phyloP scores from a whole-genome alignment of 2,888 invertebrate species.

The Cheilosia impressa region DNA sequence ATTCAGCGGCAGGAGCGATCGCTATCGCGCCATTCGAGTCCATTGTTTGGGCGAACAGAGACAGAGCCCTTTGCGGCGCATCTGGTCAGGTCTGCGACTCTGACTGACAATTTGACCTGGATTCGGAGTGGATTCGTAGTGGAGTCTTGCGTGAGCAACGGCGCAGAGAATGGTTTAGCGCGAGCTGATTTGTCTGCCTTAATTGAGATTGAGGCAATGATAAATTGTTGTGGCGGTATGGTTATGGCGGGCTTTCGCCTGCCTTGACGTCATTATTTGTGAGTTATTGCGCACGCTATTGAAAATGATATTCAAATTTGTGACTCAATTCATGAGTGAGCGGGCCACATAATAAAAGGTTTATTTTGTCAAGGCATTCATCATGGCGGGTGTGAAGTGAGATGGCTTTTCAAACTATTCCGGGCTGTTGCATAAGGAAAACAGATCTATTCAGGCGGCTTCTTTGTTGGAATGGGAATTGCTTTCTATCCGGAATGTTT shows the following conservation, averaged over 20 bases:
- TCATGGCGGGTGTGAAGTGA: conserved; percentile 36
- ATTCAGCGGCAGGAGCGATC: conserved; percentile 67
- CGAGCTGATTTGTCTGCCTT: conserved; percentile 68
- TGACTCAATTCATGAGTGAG: conserved; percentile 52
- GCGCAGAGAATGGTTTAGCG: conserved; percentile 32
- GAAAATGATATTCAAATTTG: conserved; percentile 56
- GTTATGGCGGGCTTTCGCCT: conserved; percentile 12
- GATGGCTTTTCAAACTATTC: background rate
- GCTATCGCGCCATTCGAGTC: conserved; percentile 56
- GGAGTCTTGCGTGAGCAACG: conserved; percentile 49
- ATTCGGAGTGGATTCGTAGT: conserved; percentile 57
- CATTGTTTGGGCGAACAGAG: conserved; percentile 58
- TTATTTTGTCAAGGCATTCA: conserved; percentile 18
- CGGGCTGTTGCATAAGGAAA: conserved; percentile 10
- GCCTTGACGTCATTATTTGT: conserved; percentile 67
- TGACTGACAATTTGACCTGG: conserved; percentile 73
- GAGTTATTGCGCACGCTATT: conserved; percentile 54
- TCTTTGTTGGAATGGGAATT: background rate
- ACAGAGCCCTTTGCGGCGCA: conserved; percentile 49
- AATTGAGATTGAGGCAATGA: conserved; percentile 71
- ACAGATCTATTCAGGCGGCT: background rate
- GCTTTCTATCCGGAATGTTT: background rate
- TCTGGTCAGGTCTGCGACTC: conserved; percentile 55
- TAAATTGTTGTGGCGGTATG: conserved; percentile 56
- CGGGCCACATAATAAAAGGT: conserved; percentile 12